phyloP scores from a whole-genome alignment of 2,888 invertebrate genomes.

The Tetragonisca angustula region DNA sequence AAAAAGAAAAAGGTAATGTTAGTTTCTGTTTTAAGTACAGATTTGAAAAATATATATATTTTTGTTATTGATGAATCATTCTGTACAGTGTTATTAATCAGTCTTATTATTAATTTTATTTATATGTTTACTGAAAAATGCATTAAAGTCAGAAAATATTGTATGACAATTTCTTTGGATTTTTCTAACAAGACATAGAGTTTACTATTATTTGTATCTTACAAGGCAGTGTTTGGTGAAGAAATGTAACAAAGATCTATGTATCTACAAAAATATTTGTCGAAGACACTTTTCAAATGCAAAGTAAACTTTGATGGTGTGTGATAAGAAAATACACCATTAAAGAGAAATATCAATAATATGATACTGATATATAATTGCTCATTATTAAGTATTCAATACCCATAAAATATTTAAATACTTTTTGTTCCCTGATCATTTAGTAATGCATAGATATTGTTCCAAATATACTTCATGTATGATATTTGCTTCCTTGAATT shows the following conservation, averaged over 20 bases:
- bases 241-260: constrained; percentile 49
- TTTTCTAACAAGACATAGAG: constrained; percentile 42
- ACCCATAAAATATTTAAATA: not conserved
- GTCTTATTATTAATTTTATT: constrained; percentile 39
- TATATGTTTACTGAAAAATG: constrained; percentile 21
- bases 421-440: not conserved
- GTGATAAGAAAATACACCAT: not conserved
- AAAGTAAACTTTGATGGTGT: constrained; percentile 29
- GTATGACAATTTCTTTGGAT: constrained; percentile 55
- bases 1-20: constrained; percentile 20
- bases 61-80: not conserved
- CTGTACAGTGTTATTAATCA: constrained; percentile 40
- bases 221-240: constrained; percentile 64
- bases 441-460: not conserved
- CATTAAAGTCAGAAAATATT: constrained; percentile 14
- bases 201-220: constrained; percentile 54
- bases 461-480: not conserved
- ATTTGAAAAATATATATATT: constrained; percentile 10
- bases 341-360: not conserved
- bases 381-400: not conserved
- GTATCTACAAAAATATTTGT: constrained; percentile 38
- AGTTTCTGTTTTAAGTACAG: constrained; percentile 34
- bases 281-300: constrained; percentile 3
- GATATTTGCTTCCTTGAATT: constrained; percentile 7
- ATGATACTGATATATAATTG: not conserved